A percentile compares a stretch with the other conserved stretches of the same genome.
Evolutionary conservation across 1,140 invertebrate genomes (phyloP).

Genomic region (Bombus consobrinus): DNA sequence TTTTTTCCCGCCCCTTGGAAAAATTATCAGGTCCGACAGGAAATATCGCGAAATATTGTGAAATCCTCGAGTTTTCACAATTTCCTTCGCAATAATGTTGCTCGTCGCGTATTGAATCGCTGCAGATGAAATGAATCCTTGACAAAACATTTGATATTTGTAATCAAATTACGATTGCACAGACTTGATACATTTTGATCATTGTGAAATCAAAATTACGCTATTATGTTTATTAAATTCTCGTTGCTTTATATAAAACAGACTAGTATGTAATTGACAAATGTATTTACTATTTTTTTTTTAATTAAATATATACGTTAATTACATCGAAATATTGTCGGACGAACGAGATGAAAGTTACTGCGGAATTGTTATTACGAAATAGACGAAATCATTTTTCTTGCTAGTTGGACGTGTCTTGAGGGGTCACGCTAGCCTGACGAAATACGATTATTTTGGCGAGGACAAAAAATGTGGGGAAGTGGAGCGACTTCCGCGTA

Average conservation of each 20-base stretch:
- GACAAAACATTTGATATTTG: too few relatives aligned
- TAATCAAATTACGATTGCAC: too few relatives aligned
- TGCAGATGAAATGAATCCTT: too few relatives aligned
- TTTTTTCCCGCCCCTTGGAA: neutral
- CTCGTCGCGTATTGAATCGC: neutral
- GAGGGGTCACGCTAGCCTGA: slow-evolving; percentile 6
- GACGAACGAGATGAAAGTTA: neutral
- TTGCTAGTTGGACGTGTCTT: neutral
- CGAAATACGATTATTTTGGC: slow-evolving; percentile 31
- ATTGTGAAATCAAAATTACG: too few relatives aligned
- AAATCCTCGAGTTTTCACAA: too few relatives aligned
- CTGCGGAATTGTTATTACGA: neutral
- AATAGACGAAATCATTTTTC: slow-evolving; percentile 1
- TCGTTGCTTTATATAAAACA: too few relatives aligned
- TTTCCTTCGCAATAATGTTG: neutral
- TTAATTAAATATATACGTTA: neutral
- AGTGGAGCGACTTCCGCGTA: slow-evolving; percentile 18
- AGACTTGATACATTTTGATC: too few relatives aligned
- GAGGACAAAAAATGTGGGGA: slow-evolving; percentile 27
- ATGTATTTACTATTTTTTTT: neutral
- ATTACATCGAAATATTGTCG: too few relatives aligned
- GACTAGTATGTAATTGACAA: neutral
- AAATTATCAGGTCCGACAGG: neutral
- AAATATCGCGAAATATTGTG: neutral
- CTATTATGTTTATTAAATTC: too few relatives aligned